phyloP scores from a whole-genome alignment of 2,113 vertebrate genomes.

The Anseranas semipalmata region DNA sequence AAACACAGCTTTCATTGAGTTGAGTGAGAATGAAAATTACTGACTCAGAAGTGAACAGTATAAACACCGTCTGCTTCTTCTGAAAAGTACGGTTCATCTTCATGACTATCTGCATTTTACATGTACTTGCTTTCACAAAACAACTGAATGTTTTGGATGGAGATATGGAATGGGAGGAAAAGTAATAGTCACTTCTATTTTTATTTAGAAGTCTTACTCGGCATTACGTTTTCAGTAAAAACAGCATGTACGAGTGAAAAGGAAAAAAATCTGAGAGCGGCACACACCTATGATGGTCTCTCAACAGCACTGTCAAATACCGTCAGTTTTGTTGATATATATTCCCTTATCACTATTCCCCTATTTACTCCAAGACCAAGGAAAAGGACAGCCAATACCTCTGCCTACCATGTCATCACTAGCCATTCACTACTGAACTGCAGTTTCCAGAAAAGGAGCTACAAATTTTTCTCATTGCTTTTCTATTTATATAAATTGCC shows the following conservation, averaged over 20 bases:
- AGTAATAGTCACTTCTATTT: not conserved
- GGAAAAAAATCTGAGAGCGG: not conserved
- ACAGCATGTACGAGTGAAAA: not conserved
- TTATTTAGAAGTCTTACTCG: not conserved
- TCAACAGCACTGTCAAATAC: not conserved
- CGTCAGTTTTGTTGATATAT: not conserved
- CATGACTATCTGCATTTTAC: not conserved
- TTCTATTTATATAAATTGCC: not conserved
- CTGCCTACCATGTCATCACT: not conserved
- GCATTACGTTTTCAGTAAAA: not conserved
- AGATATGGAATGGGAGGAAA: not conserved
- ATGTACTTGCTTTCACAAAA: not conserved
- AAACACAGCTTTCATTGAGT: constrained; percentile 26
- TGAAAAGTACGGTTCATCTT: not conserved
- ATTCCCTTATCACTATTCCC: not conserved
- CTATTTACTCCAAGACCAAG: not conserved
- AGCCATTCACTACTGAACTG: not conserved
- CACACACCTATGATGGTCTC: not conserved
- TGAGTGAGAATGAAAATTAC: constrained; percentile 35
- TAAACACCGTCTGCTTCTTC: constrained; percentile 37
- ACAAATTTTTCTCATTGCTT: not conserved
- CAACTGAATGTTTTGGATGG: not conserved
- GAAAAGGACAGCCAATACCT: not conserved
- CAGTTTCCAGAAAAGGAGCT: not conserved
- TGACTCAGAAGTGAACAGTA: constrained; percentile 29